Percentiles rank a stretch among this genome's conserved stretches.
Conservation (phyloP, 2,888 invertebrate genomes). For the Patella caerulea region DNA sequence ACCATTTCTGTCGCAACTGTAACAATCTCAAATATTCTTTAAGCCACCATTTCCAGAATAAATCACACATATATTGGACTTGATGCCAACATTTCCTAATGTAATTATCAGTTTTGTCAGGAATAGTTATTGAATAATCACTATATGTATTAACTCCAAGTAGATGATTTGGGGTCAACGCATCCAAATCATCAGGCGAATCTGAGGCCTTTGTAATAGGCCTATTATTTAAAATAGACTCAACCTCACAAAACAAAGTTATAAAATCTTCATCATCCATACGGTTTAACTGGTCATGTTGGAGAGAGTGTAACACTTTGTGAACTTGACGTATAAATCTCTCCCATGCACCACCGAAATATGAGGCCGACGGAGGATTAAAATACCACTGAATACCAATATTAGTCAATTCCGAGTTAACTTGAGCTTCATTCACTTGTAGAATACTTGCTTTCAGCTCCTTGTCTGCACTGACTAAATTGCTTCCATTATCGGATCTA, state of each 20-base stretch:
- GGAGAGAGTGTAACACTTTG: slow-evolving; percentile 22
- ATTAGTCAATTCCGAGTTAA: slow-evolving; percentile 24
- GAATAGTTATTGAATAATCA: slow-evolving; percentile 28
- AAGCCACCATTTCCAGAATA: slow-evolving; percentile 36
- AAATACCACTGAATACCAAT: slow-evolving; percentile 34
- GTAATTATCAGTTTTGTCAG: slow-evolving; percentile 32
- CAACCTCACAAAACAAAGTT: slow-evolving; percentile 37
- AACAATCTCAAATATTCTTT: slow-evolving; percentile 25
- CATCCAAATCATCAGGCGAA: slow-evolving; percentile 27
- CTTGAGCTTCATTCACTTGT: slow-evolving; percentile 27
- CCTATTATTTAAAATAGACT: slow-evolving; percentile 32
- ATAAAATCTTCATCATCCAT: slow-evolving; percentile 35
- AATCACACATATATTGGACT: slow-evolving; percentile 37
- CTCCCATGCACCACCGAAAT: slow-evolving; percentile 41
- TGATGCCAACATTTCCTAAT: slow-evolving; percentile 35
- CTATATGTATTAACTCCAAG: slow-evolving; percentile 19
- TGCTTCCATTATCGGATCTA: slow-evolving; percentile 33
- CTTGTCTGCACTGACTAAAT: slow-evolving; percentile 32
- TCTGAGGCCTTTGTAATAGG: slow-evolving; percentile 30
- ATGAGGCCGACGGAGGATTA: slow-evolving; percentile 36
- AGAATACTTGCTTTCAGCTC: slow-evolving; percentile 31
- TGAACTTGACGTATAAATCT: slow-evolving; percentile 33
- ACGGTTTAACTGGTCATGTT: slow-evolving; percentile 20
- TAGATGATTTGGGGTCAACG: slow-evolving; percentile 37
- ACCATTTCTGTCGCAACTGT: too few relatives aligned